Percentiles rank a stretch among this genome's conserved stretches.
phyloP scores from a whole-genome alignment of 2,888 invertebrate genomes.

The Cancer borealis region DNA sequence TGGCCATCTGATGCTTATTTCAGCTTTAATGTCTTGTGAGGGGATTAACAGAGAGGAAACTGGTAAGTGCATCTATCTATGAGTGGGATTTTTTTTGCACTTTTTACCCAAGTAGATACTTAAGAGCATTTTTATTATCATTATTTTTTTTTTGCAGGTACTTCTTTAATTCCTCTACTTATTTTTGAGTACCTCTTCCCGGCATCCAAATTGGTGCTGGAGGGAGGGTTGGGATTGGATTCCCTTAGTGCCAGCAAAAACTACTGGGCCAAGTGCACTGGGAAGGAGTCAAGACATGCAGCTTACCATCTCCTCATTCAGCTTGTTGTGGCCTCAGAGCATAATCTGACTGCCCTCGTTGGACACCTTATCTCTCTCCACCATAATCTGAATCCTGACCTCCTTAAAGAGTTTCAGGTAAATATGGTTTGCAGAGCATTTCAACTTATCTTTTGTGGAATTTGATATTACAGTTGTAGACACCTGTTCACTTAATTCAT shows the following conservation, averaged over 20 bases:
- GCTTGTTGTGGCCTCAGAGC: slow-evolving; percentile 89
- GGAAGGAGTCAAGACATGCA: slow-evolving; percentile 90
- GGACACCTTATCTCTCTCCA: slow-evolving; percentile 80
- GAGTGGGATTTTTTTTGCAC: not conserved
- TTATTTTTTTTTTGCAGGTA: slow-evolving; percentile 77
- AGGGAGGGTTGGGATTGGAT: slow-evolving; percentile 59
- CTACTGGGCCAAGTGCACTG: slow-evolving; percentile 89
- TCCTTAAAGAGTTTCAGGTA: slow-evolving; percentile 81
- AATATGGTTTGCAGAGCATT: not conserved
- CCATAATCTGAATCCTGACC: slow-evolving; percentile 80
- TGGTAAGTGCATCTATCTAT: slow-evolving; percentile 78
- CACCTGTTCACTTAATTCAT: not conserved
- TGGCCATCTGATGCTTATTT: slow-evolving; percentile 81
- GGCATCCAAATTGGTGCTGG: slow-evolving; percentile 80
- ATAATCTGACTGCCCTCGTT: slow-evolving; percentile 86
- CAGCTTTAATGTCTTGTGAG: slow-evolving; percentile 81
- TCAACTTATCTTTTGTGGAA: not conserved
- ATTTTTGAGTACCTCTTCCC: slow-evolving; percentile 81
- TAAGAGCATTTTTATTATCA: not conserved
- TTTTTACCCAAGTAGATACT: not conserved
- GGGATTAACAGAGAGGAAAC: slow-evolving; percentile 80
- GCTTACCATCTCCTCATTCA: slow-evolving; percentile 95
- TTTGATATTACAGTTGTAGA: not conserved
- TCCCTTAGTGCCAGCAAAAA: slow-evolving; percentile 67
- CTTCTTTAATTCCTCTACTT: slow-evolving; percentile 79